Base-by-base conservation (phyloP, 2,113 vertebrate genomes). In the Raphicerus campestris region DNA sequence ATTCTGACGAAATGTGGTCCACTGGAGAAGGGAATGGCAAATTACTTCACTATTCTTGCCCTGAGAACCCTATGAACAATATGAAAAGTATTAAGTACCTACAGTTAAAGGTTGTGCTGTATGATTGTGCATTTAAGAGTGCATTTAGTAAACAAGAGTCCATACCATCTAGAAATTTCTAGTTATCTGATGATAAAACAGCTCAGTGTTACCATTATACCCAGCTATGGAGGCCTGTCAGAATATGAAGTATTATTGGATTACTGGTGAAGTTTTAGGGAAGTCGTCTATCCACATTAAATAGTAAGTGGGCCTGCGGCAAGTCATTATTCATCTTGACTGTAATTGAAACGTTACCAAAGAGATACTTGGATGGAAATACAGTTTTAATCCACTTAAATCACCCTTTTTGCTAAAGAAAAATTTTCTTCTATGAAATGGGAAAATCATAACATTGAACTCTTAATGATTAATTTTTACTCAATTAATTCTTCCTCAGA, bases 301-400 rank as follows among this genome's bases (percentile, higher is more conserved):
- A 78, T 47, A 39, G 47, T 15, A 63, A 86, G 66, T 56, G n/a
- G n/a, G 53, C 63, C 77, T 84, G 61, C 2, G 9, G 7, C 32
- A 90, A 55, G 58, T 58, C 84, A 60, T 89, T 60, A 63, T 56
- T 96, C 83, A 92, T 96, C 73, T 47, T 84, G 83, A 81, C 39
- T 84, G 6, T 60, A 47, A 75, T 3, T 83, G 56, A 80, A 96
- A 42, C 24, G 87, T 94, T 96, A n/a, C 60, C 42, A 61, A 53
- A 93, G 53, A 94, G 56, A 66, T 83, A 30, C 26, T 63, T 81
- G 87, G 81, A 91, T 84, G 4, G 9, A n/a, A 58, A 47, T 11
- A 22, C 51, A 73, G 7, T 93, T 95, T 86, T 86, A 85, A 87
- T 56, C 60, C 51, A 86, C 26, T 83, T 63, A 89, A 61, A 66